Percentiles rank a stretch among this genome's conserved stretches.
These are phyloP conservation scores for Horisme vitalbata DNA, from an alignment of 2,888 invertebrate genomes.

Conservation along the genomic window DNA sequence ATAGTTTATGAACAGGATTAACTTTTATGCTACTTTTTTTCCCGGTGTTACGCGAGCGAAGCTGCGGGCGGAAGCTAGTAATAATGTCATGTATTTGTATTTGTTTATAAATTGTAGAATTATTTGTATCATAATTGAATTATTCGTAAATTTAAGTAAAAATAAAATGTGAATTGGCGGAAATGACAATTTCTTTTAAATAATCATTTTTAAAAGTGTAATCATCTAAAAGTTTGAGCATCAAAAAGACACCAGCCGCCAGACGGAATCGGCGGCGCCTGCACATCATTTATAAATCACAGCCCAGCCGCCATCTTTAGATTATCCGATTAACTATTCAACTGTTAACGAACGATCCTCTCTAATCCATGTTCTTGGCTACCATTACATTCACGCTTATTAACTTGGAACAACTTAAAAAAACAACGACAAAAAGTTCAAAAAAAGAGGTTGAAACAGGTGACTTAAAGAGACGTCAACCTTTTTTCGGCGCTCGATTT, in stretches of 20 bases:
- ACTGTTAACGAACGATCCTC: constrained; percentile 60
- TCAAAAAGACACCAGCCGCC: constrained; percentile 44
- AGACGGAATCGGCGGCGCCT: constrained; percentile 63
- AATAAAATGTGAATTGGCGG: too few relatives aligned
- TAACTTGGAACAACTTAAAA: constrained; percentile 38
- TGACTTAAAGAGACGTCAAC: constrained; percentile 37
- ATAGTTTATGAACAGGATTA: too few relatives aligned
- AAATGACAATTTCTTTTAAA: too few relatives aligned
- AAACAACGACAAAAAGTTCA: constrained; percentile 16
- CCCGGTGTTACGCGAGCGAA: too few relatives aligned
- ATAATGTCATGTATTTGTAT: too few relatives aligned
- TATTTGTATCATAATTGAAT: too few relatives aligned
- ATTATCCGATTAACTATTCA: constrained; percentile 74
- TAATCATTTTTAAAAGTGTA: too few relatives aligned
- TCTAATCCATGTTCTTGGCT: constrained; percentile 50
- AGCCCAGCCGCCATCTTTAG: constrained; percentile 66
- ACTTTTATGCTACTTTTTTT: too few relatives aligned
- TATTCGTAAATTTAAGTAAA: too few relatives aligned
- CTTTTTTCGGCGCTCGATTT: constrained; percentile 43
- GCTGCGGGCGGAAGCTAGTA: too few relatives aligned
- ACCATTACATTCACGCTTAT: constrained; percentile 61
- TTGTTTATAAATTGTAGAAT: too few relatives aligned
- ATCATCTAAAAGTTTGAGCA: constrained; percentile 59
- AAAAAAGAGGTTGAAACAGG: constrained; percentile 29
- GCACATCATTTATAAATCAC: constrained; percentile 67